phyloP scores from a whole-genome alignment of 2,797 vertebrate species.

The Falco peregrinus region DNA sequence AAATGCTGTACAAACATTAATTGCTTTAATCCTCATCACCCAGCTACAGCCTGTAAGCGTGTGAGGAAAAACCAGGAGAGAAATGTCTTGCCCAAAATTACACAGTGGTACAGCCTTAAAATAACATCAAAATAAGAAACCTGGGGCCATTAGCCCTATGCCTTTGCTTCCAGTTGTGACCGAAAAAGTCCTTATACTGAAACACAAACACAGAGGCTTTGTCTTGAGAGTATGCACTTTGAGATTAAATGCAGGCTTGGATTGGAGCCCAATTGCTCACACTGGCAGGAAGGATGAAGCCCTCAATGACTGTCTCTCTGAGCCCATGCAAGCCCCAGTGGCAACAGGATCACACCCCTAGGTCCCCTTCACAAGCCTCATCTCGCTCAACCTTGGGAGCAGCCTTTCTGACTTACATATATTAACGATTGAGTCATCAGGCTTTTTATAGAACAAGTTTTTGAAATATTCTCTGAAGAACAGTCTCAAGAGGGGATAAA shows the following conservation, averaged over 20 bases:
- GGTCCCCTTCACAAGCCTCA: not conserved
- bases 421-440: not conserved
- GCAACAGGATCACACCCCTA: not conserved
- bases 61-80: not conserved
- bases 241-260: not conserved
- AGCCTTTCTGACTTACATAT: not conserved
- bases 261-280: not conserved
- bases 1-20: not conserved
- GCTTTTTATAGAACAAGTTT: conserved; percentile 23
- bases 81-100: not conserved
- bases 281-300: not conserved
- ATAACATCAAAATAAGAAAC: not conserved
- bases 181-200: not conserved
- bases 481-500: not conserved
- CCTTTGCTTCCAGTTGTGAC: not conserved
- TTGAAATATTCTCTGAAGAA: conserved; percentile 19
- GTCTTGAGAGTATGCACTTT: not conserved
- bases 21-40: conserved; percentile 31
- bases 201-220: not conserved
- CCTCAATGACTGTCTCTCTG: fast-evolving
- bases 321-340: not conserved
- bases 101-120: not conserved
- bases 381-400: not conserved
- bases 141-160: not conserved
- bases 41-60: not conserved